Conservation (phyloP, 2,888 invertebrate genomes). For the Perizoma affinitatum region DNA sequence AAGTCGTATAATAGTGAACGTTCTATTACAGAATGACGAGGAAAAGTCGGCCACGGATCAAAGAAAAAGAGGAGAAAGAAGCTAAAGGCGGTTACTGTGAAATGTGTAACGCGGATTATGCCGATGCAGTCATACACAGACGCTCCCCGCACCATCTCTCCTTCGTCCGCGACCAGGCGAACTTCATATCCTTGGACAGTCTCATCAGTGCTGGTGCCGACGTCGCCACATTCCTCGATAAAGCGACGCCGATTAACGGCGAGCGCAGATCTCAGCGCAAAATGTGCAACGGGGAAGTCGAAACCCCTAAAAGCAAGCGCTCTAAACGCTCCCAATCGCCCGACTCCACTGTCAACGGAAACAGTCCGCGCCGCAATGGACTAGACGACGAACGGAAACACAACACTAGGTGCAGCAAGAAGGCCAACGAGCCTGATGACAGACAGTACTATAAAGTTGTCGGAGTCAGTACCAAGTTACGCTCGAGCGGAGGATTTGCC, state of each 20-base stretch:
- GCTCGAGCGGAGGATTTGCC: conserved; percentile 83
- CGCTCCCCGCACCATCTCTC: conserved; percentile 89
- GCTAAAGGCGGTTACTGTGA: conserved; percentile 89
- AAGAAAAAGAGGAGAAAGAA: conserved; percentile 73
- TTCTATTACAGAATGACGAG: conserved; percentile 81
- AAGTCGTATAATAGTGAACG: conserved; percentile 33
- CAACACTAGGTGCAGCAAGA: conserved; percentile 67
- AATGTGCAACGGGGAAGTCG: conserved; percentile 68
- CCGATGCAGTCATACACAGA: conserved; percentile 87
- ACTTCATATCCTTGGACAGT: conserved; percentile 89
- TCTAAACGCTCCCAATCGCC: conserved; percentile 63
- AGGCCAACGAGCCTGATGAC: conserved; percentile 55
- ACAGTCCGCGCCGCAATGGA: conserved; percentile 64
- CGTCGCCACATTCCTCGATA: conserved; percentile 88
- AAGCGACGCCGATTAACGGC: conserved; percentile 72
- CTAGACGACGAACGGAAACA: conserved; percentile 64
- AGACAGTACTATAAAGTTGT: conserved; percentile 89
- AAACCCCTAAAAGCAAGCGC: conserved; percentile 54
- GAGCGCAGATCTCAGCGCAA: conserved; percentile 69
- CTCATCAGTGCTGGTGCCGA: conserved; percentile 87
- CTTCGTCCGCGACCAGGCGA: conserved; percentile 89
- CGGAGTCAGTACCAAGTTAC: conserved; percentile 87
- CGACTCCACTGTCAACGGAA: conserved; percentile 58
- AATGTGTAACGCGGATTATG: conserved; percentile 90
- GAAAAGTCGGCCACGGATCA: conserved; percentile 75